A percentile compares a stretch with the other conserved stretches of the same genome.
Conservation (phyloP, 2,888 invertebrate species). For the Anthoptus insignis region DNA sequence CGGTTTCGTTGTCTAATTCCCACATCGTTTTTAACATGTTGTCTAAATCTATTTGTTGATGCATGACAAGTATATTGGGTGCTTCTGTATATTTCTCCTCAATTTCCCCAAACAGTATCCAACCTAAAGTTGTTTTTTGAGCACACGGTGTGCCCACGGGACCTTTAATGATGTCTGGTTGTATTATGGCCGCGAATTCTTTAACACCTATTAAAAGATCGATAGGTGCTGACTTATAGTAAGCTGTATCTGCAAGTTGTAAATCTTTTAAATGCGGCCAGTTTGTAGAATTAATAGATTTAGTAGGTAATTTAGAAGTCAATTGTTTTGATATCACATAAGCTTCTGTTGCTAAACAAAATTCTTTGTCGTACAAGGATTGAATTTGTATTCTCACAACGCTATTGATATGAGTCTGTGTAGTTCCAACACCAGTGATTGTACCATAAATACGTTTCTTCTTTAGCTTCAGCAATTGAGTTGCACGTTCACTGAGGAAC, state of each 20-base stretch:
- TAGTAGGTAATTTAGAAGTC: neutral
- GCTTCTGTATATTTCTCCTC: slow-evolving; percentile 21
- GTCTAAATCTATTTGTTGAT: neutral
- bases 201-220: slow-evolving; percentile 49
- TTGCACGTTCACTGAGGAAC: no score
- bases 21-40: neutral
- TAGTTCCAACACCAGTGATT: neutral
- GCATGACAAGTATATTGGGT: slow-evolving; percentile 26
- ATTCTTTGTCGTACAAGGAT: neutral
- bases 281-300: no score
- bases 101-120: slow-evolving; percentile 19
- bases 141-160: slow-evolving; percentile 9
- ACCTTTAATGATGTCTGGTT: neutral
- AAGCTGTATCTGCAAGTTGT: neutral
- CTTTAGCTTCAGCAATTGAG: no score
- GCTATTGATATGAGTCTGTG: no score
- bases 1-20: neutral
- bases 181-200: slow-evolving; percentile 21
- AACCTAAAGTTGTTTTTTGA: slow-evolving; percentile 29
- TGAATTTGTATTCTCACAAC: no score
- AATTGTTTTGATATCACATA: neutral
- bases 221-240: slow-evolving; percentile 40
- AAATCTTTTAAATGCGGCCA: neutral
- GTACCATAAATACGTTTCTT: neutral
- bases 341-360: neutral